Evolutionary conservation across 2,888 invertebrate species (phyloP).

Genomic region (Drosophila anomalata): DNA sequence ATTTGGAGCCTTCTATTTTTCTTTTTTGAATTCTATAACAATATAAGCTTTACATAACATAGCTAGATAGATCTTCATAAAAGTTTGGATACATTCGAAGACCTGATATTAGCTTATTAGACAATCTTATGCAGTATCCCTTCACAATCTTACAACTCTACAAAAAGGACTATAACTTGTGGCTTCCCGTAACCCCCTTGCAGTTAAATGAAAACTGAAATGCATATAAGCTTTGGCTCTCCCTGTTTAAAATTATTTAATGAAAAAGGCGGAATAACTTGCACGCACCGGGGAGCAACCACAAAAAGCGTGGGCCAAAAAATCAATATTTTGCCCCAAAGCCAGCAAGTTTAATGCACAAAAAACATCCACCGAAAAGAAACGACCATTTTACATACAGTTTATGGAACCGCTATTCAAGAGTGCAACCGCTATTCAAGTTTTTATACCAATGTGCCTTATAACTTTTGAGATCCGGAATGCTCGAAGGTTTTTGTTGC

Average conservation of each 20-base stretch:
- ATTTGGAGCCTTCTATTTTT: too few species aligned
- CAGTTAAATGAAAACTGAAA: too few species aligned
- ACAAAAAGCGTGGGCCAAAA: slow-evolving; percentile 3
- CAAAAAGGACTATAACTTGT: too few species aligned
- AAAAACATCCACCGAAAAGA: slow-evolving; percentile 57
- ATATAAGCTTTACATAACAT: too few species aligned
- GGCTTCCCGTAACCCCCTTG: too few species aligned
- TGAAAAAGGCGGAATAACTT: background rate
- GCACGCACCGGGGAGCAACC: background rate
- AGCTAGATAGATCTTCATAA: too few species aligned
- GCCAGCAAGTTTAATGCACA: slow-evolving; percentile 61
- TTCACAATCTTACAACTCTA: too few species aligned
- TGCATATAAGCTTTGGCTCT: background rate
- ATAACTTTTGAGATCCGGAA: slow-evolving; percentile 22
- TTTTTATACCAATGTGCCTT: background rate
- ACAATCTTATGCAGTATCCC: too few species aligned
- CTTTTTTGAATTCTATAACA: too few species aligned
- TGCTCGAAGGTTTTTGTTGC: slow-evolving; percentile 19
- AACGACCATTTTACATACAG: background rate
- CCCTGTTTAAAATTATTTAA: background rate
- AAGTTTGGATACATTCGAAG: too few species aligned
- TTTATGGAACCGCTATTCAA: slow-evolving; percentile 8
- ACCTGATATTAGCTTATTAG: too few species aligned
- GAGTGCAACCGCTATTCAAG: slow-evolving; percentile 11
- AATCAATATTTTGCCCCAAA: slow-evolving; percentile 16